Evolutionary conservation across 1,140 invertebrate genomes (phyloP).

Genomic region (Nixonia krombeini): DNA sequence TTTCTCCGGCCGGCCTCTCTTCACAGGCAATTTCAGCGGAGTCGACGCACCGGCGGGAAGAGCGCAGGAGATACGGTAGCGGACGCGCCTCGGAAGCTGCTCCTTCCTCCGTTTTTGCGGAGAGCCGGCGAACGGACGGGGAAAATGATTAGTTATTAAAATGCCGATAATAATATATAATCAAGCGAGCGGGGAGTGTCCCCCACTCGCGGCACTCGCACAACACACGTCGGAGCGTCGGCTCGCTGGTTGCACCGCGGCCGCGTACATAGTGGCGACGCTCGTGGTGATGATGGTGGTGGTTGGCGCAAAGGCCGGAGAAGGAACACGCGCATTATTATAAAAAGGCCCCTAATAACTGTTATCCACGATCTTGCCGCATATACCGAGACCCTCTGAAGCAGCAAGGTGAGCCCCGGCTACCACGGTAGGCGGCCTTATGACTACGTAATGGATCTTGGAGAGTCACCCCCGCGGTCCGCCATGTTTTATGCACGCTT

Average conservation of each 20-base stretch:
- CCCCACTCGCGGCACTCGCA: slow-evolving; percentile 55
- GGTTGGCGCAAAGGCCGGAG: slow-evolving; percentile 57
- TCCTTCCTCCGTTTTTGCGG: slow-evolving; percentile 64
- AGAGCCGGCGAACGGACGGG: slow-evolving; percentile 57
- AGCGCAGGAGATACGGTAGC: slow-evolving; percentile 67
- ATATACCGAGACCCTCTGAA: slow-evolving; percentile 47
- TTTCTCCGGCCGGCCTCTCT: slow-evolving; percentile 10
- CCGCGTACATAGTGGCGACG: slow-evolving; percentile 49
- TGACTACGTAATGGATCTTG: slow-evolving; percentile 55
- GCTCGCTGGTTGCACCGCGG: slow-evolving; percentile 45
- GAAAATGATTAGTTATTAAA: slow-evolving; percentile 73
- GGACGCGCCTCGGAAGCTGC: slow-evolving; percentile 63
- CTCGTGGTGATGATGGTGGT: slow-evolving; percentile 48
- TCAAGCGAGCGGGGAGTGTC: slow-evolving; percentile 69
- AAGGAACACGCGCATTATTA: slow-evolving; percentile 66
- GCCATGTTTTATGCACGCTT: slow-evolving; percentile 29
- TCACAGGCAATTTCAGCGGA: slow-evolving; percentile 25
- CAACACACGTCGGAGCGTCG: slow-evolving; percentile 36
- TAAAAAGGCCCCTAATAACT: slow-evolving; percentile 71
- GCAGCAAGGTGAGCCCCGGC: slow-evolving; percentile 45
- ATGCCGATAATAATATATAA: slow-evolving; percentile 73
- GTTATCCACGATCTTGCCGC: slow-evolving; percentile 68
- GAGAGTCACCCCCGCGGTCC: slow-evolving; percentile 31
- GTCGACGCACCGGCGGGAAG: slow-evolving; percentile 31
- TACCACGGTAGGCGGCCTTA: slow-evolving; percentile 60